Percentiles rank a stretch among this genome's conserved stretches.
phyloP scores from a whole-genome alignment of 2,113 vertebrate genomes.

The Cavia aperea region DNA sequence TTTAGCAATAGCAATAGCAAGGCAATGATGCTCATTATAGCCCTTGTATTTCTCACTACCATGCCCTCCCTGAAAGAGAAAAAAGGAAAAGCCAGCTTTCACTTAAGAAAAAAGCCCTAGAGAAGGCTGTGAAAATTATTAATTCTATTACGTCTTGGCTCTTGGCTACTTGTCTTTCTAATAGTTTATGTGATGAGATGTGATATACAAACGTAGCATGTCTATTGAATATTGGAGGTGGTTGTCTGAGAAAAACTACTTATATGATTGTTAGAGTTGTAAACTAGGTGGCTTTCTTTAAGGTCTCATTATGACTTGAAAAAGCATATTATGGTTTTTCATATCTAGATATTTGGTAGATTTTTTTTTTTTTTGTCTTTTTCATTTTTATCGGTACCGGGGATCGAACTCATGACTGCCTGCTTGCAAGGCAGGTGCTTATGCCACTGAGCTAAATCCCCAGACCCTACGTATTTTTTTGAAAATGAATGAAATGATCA shows the following conservation, averaged over 20 bases:
- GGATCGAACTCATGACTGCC: too few relatives aligned
- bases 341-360: neutral
- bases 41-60: neutral
- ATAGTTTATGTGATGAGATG: neutral
- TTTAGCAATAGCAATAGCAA: neutral
- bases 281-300: neutral
- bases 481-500: conserved; percentile 13
- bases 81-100: neutral
- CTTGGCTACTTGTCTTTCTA: neutral
- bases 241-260: neutral
- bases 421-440: too few relatives aligned
- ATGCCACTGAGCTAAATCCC: too few relatives aligned
- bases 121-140: neutral
- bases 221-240: neutral
- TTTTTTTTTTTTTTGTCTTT: neutral
- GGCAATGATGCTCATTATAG: neutral
- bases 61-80: neutral
- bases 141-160: neutral
- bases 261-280: neutral
- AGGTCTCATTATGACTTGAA: neutral
- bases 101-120: neutral
- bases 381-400: too few relatives aligned
- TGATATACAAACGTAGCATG: neutral
- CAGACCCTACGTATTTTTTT: neutral
- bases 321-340: neutral